These are phyloP conservation scores for Thalassoma bifasciatum DNA, from an alignment of 2,113 vertebrate genomes.

Conservation along the genomic window DNA sequence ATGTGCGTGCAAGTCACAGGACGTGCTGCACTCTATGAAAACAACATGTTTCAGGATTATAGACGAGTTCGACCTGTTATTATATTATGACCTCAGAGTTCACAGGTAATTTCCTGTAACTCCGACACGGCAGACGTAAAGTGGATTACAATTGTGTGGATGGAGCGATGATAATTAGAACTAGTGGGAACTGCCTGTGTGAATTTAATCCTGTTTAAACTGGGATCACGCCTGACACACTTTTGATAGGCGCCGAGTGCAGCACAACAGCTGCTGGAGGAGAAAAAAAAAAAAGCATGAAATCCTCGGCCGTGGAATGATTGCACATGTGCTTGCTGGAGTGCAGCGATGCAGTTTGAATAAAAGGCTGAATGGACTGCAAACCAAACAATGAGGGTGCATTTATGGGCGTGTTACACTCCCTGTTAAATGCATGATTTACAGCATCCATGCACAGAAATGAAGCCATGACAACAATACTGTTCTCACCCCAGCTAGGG, in stretches of 20 bases:
- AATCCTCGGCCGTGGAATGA: constrained; percentile 2
- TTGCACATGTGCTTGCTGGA: constrained; percentile 1
- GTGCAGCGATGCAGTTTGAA: constrained; percentile 17
- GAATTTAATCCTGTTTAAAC: constrained; percentile 52
- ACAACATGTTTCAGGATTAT: constrained; percentile 3
- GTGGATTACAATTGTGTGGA: constrained; percentile 36
- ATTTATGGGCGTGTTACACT: constrained; percentile 2
- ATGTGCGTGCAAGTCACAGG: no score
- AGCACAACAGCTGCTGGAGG: constrained; percentile 29
- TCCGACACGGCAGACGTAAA: constrained; percentile 23
- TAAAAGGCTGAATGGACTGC: neutral
- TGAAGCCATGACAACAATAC: neutral
- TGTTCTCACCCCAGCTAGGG: neutral
- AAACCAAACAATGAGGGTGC: neutral
- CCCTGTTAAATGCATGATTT: constrained; percentile 10
- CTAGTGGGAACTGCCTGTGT: constrained; percentile 25
- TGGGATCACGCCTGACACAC: constrained; percentile 28
- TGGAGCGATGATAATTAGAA: constrained; percentile 44
- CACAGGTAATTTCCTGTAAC: constrained; percentile 35
- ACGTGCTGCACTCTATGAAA: neutral
- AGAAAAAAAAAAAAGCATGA: neutral
- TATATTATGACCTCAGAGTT: constrained; percentile 18
- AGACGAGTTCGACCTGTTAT: constrained; percentile 1
- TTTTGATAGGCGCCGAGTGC: constrained; percentile 23
- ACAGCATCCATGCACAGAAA: neutral